Evolutionary conservation across 2,113 vertebrate species (phyloP).

Genomic region (Pteruthius melanotis): DNA sequence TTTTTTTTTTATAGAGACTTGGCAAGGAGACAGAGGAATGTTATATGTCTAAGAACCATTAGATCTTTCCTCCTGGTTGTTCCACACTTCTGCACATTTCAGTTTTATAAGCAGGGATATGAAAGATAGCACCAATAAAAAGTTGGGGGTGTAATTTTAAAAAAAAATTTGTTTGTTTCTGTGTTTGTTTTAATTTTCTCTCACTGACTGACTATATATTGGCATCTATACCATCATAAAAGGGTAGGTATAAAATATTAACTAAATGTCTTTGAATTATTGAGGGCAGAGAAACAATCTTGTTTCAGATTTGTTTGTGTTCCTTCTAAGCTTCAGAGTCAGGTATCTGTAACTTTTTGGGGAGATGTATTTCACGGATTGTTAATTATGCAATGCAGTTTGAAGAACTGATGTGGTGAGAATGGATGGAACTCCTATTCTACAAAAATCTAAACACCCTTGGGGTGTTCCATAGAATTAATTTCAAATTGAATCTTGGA

Average conservation of each 20-base stretch:
- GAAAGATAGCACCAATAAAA: background rate
- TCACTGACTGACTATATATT: background rate
- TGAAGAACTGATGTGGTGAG: constrained; percentile 48
- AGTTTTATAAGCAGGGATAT: background rate
- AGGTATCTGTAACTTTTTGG: constrained; percentile 29
- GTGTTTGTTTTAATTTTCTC: background rate
- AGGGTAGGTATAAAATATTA: background rate
- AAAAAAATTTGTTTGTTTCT: no score
- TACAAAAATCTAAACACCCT: constrained; percentile 33
- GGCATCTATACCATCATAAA: background rate
- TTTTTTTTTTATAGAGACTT: background rate
- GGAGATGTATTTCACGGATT: constrained; percentile 57
- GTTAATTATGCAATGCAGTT: constrained; percentile 58
- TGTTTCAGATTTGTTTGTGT: background rate
- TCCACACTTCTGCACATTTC: background rate
- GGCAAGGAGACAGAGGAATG: background rate
- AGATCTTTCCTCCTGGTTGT: background rate
- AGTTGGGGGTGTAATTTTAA: accelerated
- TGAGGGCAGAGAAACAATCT: background rate
- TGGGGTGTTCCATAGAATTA: constrained; percentile 10
- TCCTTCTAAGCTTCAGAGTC: constrained; percentile 29
- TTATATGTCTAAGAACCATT: background rate
- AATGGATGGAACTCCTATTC: constrained; percentile 6
- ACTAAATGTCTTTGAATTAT: constrained; percentile 8
- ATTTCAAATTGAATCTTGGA: constrained; percentile 59